Evolutionary conservation across 1,140 invertebrate species (phyloP), one percentile per base, ranked within the genome.

Genomic region (Steinernema khuongi): DNA sequence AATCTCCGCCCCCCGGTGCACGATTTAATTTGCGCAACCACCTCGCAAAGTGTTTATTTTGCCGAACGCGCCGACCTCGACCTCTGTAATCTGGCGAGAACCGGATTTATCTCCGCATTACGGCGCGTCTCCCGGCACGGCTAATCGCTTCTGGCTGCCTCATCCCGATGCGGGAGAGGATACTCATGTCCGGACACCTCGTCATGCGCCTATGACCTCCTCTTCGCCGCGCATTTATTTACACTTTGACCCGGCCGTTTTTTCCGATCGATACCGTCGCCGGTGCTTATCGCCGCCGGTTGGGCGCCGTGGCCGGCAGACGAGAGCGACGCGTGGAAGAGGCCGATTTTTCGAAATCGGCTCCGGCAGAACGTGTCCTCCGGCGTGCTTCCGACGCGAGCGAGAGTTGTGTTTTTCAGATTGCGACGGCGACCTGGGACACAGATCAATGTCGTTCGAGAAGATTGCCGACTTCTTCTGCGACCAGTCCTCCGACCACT

Each of bases 61-160:
- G 36, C 36, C 7, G 7, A 41, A 41, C 36, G n/a, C 36, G 36
- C n/a, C 36, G 36, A 41, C 36, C 36, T 41, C 36, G 50, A 60
- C 50, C 50, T 4, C 50, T 60, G 11, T 11, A 60, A 60, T 60
- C 50, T 22, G 50, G 36, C 19, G 22, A 7, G 26, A 60, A 17
- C 50, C 50, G 4, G 50, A 26, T 60, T 60, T 60, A 60, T 60
- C n/a, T 41, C 36, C 36, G 36, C 36, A 41, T 41, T 41, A n/a
- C n/a, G n/a, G n/a, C n/a, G n/a, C n/a, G n/a, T n/a, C n/a, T n/a
- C n/a, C n/a, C n/a, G n/a, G n/a, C n/a, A n/a, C n/a, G n/a, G n/a
- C n/a, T n/a, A n/a, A n/a, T n/a, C n/a, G n/a, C n/a, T n/a, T n/a
- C n/a, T n/a, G n/a, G n/a, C n/a, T n/a, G n/a, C n/a, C n/a, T n/a